A percentile compares a stretch with the other conserved stretches of the same genome.
phyloP scores from a whole-genome alignment of 2,888 invertebrate genomes.

The Pocota personata region DNA sequence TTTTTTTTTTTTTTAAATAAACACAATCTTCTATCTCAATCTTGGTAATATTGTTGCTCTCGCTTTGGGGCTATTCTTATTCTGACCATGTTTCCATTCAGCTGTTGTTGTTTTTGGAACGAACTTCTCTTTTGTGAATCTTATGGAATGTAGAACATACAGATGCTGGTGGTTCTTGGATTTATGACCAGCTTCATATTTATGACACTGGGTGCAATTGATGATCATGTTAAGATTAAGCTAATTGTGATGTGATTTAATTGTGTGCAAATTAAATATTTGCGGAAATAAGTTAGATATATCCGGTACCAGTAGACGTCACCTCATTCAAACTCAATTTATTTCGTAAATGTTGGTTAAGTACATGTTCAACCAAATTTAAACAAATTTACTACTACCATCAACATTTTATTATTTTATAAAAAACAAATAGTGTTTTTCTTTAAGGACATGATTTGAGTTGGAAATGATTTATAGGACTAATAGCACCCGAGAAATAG shows the following conservation, averaged over 20 bases:
- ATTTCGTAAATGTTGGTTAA: no score
- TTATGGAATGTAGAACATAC: conserved; percentile 35
- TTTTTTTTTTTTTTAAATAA: conserved; percentile 51
- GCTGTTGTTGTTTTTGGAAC: not conserved
- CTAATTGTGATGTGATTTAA: conserved; percentile 36
- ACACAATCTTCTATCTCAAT: conserved; percentile 41
- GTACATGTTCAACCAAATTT: no score
- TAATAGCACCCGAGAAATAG: no score
- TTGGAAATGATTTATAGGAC: no score
- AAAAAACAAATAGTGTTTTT: no score
- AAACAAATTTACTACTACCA: no score
- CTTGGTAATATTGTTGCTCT: conserved; percentile 24
- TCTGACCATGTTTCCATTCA: conserved; percentile 36
- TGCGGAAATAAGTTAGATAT: not conserved
- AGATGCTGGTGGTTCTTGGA: conserved; percentile 18
- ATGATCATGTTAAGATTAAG: conserved; percentile 28
- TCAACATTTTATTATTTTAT: no score
- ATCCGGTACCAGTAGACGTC: not conserved
- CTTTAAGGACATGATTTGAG: no score
- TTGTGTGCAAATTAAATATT: conserved; percentile 2
- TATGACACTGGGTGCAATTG: conserved; percentile 50
- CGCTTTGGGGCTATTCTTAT: conserved; percentile 36
- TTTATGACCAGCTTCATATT: conserved; percentile 48
- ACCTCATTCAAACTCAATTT: no score
- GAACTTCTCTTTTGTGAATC: not conserved